A percentile compares a stretch with the other conserved stretches of the same genome.
phyloP scores from a whole-genome alignment of 37 sponge, comb jelly and placozoan species.

The Crambe crambe region DNA sequence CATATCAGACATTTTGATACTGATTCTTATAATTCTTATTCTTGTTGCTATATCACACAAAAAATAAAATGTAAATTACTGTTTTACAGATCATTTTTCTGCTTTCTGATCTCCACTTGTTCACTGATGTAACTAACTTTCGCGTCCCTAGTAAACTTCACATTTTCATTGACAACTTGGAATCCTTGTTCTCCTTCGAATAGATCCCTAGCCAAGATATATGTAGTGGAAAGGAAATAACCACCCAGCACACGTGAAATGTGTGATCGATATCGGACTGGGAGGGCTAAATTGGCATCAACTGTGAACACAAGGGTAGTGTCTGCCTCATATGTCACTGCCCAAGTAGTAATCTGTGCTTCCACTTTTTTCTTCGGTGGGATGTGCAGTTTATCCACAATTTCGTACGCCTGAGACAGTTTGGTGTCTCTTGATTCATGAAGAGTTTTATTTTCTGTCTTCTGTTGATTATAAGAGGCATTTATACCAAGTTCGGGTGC shows the following conservation, averaged over 20 bases:
- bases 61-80: neutral
- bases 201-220: neutral
- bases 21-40: neutral
- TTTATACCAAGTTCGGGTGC: neutral
- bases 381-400: neutral
- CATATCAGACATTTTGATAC: neutral
- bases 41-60: neutral
- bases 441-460: neutral
- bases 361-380: neutral
- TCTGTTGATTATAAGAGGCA: neutral
- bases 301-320: neutral
- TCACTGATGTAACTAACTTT: neutral
- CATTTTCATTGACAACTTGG: neutral
- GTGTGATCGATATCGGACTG: neutral
- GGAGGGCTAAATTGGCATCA: neutral
- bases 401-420: neutral
- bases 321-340: slow-evolving; percentile 2
- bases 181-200: neutral
- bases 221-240: neutral
- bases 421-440: neutral
- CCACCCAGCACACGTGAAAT: neutral
- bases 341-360: slow-evolving; percentile 2
- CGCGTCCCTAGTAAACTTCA: neutral
- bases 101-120: neutral
- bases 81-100: neutral